A percentile compares a stretch with the other conserved stretches of the same genome.
phyloP scores from a whole-genome alignment of 2,888 invertebrate species.

The Labia minor region DNA sequence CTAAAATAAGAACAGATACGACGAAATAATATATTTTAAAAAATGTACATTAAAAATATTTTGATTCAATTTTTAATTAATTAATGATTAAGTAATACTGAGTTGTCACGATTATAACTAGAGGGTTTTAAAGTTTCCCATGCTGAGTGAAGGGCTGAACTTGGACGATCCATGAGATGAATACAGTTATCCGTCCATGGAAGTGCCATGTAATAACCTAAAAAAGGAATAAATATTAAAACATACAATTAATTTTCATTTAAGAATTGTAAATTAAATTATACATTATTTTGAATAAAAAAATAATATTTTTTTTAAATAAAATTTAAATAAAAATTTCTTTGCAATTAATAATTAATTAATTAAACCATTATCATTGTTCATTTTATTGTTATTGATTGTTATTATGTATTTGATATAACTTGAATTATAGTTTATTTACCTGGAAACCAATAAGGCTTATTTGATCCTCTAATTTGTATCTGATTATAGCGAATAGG shows the following conservation, averaged over 20 bases:
- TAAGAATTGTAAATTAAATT: neutral
- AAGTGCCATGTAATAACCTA: neutral
- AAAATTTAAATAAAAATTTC: no score
- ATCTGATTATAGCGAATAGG: neutral
- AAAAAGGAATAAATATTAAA: neutral
- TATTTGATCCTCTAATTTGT: neutral
- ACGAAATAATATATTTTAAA: no score
- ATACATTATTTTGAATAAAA: no score
- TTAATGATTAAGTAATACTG: no score
- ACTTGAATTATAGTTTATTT: no score
- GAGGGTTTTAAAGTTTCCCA: neutral
- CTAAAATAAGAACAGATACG: no score
- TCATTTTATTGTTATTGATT: neutral
- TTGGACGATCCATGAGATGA: neutral
- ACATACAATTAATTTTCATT: no score
- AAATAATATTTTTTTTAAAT: neutral
- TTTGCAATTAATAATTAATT: no score
- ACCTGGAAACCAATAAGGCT: neutral
- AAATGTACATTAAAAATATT: no score
- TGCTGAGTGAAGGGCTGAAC: neutral
- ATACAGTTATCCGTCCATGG: neutral
- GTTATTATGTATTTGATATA: no score
- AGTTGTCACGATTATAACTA: neutral
- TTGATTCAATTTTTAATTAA: no score
- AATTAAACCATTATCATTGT: no score